phyloP scores from a whole-genome alignment of 2,113 vertebrate genomes.

The Polyodon spathula region DNA sequence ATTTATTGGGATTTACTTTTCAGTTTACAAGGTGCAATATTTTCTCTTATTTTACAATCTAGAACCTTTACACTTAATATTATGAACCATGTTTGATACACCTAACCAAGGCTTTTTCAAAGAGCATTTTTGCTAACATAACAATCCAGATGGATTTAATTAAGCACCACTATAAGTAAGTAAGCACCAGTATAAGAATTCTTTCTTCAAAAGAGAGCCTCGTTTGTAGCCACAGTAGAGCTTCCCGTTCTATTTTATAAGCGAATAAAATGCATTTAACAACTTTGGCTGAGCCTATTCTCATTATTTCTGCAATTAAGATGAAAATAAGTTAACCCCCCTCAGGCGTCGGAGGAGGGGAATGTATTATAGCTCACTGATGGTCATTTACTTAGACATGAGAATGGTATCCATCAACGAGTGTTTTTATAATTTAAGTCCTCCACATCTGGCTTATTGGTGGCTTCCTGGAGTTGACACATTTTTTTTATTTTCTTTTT shows the following conservation, averaged over 20 bases:
- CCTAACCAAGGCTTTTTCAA: background rate
- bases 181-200: no score
- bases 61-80: background rate
- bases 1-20: background rate
- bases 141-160: background rate
- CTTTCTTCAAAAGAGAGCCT: no score
- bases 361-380: background rate
- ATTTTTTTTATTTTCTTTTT: background rate
- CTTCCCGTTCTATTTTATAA: no score
- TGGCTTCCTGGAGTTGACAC: no score
- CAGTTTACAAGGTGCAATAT: background rate
- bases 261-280: no score
- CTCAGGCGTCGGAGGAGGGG: background rate
- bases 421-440: slow-evolving; percentile 1
- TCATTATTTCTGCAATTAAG: no score
- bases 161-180: no score
- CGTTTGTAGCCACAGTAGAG: no score
- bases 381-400: background rate
- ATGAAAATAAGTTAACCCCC: no score
- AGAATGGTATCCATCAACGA: background rate
- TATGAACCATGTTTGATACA: background rate
- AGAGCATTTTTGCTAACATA: background rate
- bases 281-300: no score
- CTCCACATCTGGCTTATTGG: background rate
- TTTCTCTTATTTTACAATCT: background rate